A percentile compares a stretch with the other conserved stretches of the same genome.
Evolutionary conservation across 2,888 invertebrate genomes (phyloP).

Genomic region (Eilema caniola): DNA sequence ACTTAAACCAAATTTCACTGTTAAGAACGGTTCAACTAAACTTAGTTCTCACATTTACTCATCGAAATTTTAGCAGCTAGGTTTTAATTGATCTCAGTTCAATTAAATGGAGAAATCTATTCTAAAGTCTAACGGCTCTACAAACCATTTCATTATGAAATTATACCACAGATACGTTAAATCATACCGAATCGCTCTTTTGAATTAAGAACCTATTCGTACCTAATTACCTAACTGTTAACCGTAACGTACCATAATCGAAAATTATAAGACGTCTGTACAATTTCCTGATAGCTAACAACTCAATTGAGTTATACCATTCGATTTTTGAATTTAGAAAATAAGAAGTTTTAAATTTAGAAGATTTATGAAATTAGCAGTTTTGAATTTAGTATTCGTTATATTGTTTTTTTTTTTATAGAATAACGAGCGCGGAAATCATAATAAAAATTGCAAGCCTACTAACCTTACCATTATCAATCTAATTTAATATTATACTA

Average conservation of each 20-base stretch:
- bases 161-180: not conserved
- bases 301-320: constrained; percentile 5
- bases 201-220: constrained; percentile 5
- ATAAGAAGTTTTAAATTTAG: not conserved
- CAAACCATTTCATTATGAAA: not conserved
- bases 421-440: too few relatives aligned
- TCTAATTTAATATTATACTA: too few relatives aligned
- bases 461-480: too few relatives aligned
- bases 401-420: not conserved
- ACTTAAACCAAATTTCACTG: too few relatives aligned
- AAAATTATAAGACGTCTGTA: constrained; percentile 16
- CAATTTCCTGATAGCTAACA: constrained; percentile 9
- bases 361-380: not conserved
- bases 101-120: not conserved
- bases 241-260: constrained; percentile 23
- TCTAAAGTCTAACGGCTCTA: not conserved
- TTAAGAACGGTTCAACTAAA: too few relatives aligned
- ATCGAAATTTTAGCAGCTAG: not conserved
- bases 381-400: too few relatives aligned
- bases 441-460: too few relatives aligned
- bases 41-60: not conserved
- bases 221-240: constrained; percentile 17
- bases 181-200: constrained; percentile 13
- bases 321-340: constrained; percentile 8
- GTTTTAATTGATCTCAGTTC: not conserved